These are phyloP conservation scores for Cathartes aura DNA, from an alignment of 2,113 vertebrate species.

Conservation along the genomic window DNA sequence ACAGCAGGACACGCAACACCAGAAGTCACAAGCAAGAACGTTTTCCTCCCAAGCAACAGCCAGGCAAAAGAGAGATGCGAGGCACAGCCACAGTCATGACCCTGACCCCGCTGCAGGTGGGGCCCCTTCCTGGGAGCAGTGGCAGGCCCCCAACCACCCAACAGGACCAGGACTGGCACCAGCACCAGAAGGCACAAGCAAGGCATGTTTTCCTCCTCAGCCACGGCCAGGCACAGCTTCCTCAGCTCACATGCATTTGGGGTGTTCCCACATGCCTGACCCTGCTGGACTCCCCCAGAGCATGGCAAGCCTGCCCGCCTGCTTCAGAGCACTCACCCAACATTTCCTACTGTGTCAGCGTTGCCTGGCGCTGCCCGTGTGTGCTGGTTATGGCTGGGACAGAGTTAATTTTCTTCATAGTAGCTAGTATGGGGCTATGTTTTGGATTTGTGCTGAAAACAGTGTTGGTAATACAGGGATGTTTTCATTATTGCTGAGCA, in stretches of 20 bases:
- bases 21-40: not conserved
- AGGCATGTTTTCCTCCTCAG: not conserved
- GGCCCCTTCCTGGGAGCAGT: not conserved
- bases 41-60: not conserved
- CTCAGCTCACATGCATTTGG: not conserved
- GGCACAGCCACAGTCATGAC: not conserved
- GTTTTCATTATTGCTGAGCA: too few species aligned
- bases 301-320: not conserved
- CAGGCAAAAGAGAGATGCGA: not conserved
- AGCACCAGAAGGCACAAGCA: not conserved
- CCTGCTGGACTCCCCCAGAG: not conserved
- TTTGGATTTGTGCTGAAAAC: too few species aligned
- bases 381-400: too few species aligned
- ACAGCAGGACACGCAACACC: not conserved
- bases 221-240: not conserved
- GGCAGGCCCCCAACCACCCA: not conserved
- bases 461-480: too few species aligned
- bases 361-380: not conserved
- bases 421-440: too few species aligned
- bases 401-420: too few species aligned
- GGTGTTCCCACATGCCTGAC: not conserved
- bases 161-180: not conserved
- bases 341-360: not conserved
- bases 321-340: not conserved
- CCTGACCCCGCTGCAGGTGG: not conserved